Evolutionary conservation across 2,113 vertebrate genomes (phyloP).

Genomic region (Pituophis catenifer): DNA sequence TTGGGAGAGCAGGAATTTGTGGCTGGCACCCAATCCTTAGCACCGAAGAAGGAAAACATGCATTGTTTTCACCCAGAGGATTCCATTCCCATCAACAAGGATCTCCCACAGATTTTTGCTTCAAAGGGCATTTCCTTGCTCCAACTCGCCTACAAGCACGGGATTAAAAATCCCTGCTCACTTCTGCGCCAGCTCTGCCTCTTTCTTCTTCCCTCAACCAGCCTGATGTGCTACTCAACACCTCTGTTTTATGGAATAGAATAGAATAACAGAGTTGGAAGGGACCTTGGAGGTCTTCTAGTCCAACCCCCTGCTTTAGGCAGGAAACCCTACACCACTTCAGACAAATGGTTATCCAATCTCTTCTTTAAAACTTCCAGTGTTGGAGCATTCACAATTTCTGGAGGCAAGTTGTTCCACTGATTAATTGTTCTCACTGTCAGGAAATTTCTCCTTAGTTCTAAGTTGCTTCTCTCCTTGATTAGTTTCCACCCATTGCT

Average conservation of each 20-base stretch:
- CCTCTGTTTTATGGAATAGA: background rate
- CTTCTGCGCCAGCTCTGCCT: slow-evolving; percentile 23
- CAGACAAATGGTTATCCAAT: too few species aligned
- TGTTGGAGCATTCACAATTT: too few species aligned
- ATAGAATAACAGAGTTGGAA: too few species aligned
- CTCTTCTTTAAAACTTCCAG: too few species aligned
- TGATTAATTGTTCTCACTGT: too few species aligned
- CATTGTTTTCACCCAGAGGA: slow-evolving; percentile 63
- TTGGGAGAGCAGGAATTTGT: slow-evolving; percentile 58
- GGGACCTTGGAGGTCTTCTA: too few species aligned
- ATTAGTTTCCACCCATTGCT: too few species aligned
- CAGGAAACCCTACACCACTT: too few species aligned
- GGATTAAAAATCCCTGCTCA: slow-evolving; percentile 64
- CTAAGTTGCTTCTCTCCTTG: too few species aligned
- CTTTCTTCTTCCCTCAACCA: background rate
- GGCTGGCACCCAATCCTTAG: slow-evolving; percentile 9
- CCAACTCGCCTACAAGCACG: slow-evolving; percentile 70
- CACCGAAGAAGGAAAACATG: slow-evolving; percentile 39
- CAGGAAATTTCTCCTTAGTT: too few species aligned
- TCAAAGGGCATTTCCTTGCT: slow-evolving; percentile 70
- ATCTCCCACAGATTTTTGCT: slow-evolving; percentile 60
- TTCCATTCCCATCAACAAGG: slow-evolving; percentile 53
- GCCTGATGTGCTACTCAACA: background rate
- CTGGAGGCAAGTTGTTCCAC: too few species aligned
- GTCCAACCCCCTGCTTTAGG: too few species aligned